Percentiles rank a stretch among this genome's conserved stretches.
Conservation (phyloP, 2,113 vertebrate species). For the Paralichthys olivaceus region DNA sequence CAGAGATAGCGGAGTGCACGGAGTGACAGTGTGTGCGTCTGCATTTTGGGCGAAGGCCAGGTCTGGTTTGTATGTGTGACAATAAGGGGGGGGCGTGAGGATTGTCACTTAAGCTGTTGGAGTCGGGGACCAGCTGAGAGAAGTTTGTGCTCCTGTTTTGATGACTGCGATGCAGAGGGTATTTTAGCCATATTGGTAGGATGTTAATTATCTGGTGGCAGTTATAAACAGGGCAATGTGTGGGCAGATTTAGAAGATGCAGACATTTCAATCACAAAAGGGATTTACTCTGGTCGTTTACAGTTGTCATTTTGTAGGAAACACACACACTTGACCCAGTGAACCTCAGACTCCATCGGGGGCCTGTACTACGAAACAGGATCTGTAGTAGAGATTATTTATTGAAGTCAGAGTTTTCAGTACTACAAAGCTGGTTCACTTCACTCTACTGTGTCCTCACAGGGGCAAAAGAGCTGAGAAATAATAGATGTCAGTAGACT, state of each 20-base stretch:
- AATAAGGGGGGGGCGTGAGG: neutral
- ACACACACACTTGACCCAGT: neutral
- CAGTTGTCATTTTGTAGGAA: neutral
- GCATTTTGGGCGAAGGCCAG: neutral
- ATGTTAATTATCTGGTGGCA: neutral
- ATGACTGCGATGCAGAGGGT: neutral
- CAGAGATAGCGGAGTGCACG: slow-evolving; percentile 88
- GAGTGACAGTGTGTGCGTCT: slow-evolving; percentile 77
- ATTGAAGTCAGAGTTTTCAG: neutral
- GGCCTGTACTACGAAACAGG: neutral
- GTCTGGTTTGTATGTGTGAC: neutral
- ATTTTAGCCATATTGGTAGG: slow-evolving; percentile 25
- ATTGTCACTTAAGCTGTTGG: neutral
- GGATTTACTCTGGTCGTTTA: neutral
- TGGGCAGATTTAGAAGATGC: too few species aligned
- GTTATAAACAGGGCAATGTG: neutral
- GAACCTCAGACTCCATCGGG: neutral
- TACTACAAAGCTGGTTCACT: too few species aligned
- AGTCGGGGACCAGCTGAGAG: slow-evolving; percentile 18
- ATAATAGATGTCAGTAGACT: too few species aligned
- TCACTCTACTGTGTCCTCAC: too few species aligned
- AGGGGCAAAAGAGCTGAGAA: too few species aligned
- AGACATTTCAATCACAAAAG: slow-evolving; percentile 1
- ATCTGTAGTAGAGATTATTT: too few species aligned
- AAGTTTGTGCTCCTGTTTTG: neutral